phyloP scores from a whole-genome alignment of 37 sponge, comb jelly and placozoan species.

The Eunapius fragilis region DNA sequence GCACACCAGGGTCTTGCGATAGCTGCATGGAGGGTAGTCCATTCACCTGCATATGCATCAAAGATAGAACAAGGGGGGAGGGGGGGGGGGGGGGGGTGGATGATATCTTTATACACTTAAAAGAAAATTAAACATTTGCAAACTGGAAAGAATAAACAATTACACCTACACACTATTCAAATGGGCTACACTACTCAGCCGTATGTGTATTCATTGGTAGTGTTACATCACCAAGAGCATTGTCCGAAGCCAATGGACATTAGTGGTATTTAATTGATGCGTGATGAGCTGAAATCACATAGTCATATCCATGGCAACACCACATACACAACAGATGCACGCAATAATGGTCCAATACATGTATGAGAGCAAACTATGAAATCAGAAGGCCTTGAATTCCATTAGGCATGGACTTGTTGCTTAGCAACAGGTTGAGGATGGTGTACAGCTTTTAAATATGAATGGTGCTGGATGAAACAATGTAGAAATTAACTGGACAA shows the following conservation, averaged over 20 bases:
- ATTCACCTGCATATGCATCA: slow-evolving; percentile 64
- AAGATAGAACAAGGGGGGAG: too few species aligned
- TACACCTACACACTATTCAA: too few species aligned
- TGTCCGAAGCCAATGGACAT: background rate
- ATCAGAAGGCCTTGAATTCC: background rate
- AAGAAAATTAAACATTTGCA: too few species aligned
- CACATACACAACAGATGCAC: background rate
- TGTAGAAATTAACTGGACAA: too few species aligned
- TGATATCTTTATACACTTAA: too few species aligned
- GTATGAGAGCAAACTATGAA: background rate
- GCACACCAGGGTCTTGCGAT: slow-evolving; percentile 82
- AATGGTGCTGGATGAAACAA: too few species aligned
- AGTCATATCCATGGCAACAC: background rate
- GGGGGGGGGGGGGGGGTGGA: too few species aligned
- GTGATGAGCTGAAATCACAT: background rate
- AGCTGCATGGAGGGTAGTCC: slow-evolving; percentile 93
- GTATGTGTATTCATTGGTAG: too few species aligned
- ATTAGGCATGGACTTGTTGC: background rate
- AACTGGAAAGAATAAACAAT: too few species aligned
- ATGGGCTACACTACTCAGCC: too few species aligned
- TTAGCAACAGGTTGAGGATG: background rate
- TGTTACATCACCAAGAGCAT: background rate
- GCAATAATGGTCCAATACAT: background rate
- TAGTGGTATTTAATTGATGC: background rate
- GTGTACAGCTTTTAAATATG: too few species aligned